A percentile compares a stretch with the other conserved stretches of the same genome.
These are phyloP conservation scores for Haplochromis vanheusdeni DNA, from an alignment of 2,113 vertebrate genomes.

Conservation along the genomic window DNA sequence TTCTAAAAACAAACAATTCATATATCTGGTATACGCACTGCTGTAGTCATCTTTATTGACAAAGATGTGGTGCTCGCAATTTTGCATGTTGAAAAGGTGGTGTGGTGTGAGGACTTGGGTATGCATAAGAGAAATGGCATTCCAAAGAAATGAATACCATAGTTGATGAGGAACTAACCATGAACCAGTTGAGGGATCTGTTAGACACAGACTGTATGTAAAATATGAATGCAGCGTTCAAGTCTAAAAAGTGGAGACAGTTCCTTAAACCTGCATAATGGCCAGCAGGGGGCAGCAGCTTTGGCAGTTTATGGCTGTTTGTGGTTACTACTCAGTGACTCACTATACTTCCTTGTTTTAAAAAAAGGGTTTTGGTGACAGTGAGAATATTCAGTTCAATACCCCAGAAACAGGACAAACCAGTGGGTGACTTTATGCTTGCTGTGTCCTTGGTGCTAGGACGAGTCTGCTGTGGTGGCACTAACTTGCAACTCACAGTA, in stretches of 20 bases:
- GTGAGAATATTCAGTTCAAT: background rate
- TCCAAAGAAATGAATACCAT: background rate
- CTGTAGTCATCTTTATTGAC: background rate
- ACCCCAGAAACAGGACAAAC: background rate
- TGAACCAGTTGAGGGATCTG: background rate
- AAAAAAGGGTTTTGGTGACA: background rate
- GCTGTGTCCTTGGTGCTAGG: background rate
- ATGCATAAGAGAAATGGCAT: background rate
- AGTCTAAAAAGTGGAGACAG: background rate
- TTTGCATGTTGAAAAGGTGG: background rate
- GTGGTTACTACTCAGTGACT: background rate
- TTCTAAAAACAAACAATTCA: background rate
- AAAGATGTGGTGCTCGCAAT: background rate
- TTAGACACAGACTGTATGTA: background rate
- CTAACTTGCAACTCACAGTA: background rate
- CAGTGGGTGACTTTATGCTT: background rate
- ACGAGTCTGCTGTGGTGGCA: background rate
- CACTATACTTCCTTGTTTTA: background rate
- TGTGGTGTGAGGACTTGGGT: background rate
- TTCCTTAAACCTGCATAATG: background rate
- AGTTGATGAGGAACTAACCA: background rate
- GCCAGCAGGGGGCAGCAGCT: background rate
- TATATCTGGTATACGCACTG: background rate
- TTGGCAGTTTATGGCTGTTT: background rate
- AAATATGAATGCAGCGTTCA: background rate